Evolutionary conservation across 2,113 vertebrate species (phyloP).

Genomic region (Tylochromis polylepis): DNA sequence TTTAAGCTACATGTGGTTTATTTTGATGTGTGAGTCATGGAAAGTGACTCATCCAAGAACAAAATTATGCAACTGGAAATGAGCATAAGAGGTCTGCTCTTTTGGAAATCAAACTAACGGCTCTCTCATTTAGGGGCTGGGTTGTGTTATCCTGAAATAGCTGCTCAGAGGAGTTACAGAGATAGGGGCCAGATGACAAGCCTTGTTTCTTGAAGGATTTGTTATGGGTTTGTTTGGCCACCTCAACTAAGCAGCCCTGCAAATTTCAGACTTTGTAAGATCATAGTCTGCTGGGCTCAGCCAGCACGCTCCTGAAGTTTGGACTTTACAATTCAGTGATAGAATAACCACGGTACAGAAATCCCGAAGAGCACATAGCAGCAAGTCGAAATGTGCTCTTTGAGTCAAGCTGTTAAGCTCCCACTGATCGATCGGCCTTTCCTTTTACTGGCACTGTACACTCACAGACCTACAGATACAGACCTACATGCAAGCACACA

Average conservation of each 20-base stretch:
- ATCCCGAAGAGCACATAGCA: slow-evolving; percentile 5
- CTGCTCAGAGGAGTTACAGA: background rate
- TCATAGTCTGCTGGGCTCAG: background rate
- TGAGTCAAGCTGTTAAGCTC: slow-evolving; percentile 54
- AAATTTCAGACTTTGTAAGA: background rate
- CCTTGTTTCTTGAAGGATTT: background rate
- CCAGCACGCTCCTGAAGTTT: background rate
- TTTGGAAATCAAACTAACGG: background rate
- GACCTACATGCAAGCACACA: background rate
- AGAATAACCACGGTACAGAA: background rate
- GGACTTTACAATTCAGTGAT: slow-evolving; percentile 13
- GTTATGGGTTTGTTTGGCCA: background rate
- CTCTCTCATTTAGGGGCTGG: background rate
- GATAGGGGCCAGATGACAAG: background rate
- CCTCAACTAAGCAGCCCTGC: background rate
- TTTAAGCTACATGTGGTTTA: background rate
- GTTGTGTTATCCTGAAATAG: background rate
- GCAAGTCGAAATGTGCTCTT: slow-evolving; percentile 36
- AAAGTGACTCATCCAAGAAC: background rate
- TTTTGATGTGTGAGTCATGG: background rate
- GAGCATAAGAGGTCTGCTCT: background rate
- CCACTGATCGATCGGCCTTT: slow-evolving; percentile 51
- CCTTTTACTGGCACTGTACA: slow-evolving; percentile 35
- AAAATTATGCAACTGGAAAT: background rate
- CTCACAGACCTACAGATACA: background rate